phyloP scores from a whole-genome alignment of 2,888 invertebrate species.

The Ischnura elegans region DNA sequence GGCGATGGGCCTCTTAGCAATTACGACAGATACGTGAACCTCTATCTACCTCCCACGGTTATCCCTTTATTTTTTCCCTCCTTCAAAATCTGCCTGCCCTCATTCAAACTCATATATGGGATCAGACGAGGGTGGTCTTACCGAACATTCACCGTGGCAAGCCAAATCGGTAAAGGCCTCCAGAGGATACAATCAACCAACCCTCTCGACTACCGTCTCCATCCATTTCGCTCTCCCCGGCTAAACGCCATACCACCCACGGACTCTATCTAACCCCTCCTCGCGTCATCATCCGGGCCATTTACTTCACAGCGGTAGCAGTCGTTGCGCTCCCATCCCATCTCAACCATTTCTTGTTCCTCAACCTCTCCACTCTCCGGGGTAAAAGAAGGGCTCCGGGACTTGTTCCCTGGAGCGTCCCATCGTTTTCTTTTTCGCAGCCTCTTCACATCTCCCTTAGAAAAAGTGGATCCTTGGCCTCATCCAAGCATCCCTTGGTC shows the following conservation, averaged over 20 bases:
- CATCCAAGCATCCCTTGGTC: background rate
- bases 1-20: slow-evolving; percentile 20
- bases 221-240: background rate
- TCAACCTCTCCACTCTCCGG: background rate
- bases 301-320: slow-evolving; percentile 66
- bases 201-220: background rate
- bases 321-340: background rate
- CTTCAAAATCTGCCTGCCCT: background rate
- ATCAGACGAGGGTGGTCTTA: slow-evolving; percentile 18
- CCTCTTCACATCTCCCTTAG: background rate
- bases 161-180: slow-evolving; percentile 61
- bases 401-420: background rate
- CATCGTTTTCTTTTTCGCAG: background rate
- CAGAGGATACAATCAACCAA: slow-evolving; percentile 46
- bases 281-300: slow-evolving; percentile 52
- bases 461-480: background rate
- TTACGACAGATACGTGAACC: slow-evolving; percentile 45
- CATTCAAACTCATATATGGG: background rate
- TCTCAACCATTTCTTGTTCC: background rate
- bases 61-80: background rate
- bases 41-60: background rate
- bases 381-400: background rate
- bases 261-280: background rate
- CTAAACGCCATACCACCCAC: background rate
- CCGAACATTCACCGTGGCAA: background rate